Evolutionary conservation across 1,140 invertebrate species (phyloP).

Genomic region (Drosophila navojoa): DNA sequence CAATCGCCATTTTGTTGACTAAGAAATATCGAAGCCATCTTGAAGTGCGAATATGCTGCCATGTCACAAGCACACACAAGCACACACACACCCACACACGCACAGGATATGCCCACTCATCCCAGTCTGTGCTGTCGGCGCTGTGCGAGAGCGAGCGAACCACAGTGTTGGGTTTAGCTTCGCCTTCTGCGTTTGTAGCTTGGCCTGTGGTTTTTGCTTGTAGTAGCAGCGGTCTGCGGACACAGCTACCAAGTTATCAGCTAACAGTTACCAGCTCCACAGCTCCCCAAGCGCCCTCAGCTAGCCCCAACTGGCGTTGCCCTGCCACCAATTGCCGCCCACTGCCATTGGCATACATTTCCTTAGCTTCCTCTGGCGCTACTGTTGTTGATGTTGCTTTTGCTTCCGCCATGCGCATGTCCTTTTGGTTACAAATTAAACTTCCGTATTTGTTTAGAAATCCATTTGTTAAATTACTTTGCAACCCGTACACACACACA

Average conservation of each 20-base stretch:
- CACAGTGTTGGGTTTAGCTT: constrained; percentile 57
- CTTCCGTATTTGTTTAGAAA: constrained; percentile 83
- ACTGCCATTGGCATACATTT: constrained; percentile 78
- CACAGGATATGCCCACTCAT: constrained; percentile 48
- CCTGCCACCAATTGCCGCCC: constrained; percentile 5
- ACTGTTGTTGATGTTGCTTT: constrained; percentile 16
- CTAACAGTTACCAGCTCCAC: constrained; percentile 20
- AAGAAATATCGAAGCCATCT: constrained; percentile 82
- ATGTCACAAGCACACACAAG: constrained; percentile 52
- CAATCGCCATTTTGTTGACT: constrained; percentile 81
- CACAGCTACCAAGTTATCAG: constrained; percentile 44
- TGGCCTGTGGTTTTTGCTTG: constrained; percentile 69
- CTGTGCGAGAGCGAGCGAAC: not conserved
- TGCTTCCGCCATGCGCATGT: constrained; percentile 64
- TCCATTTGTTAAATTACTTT: constrained; percentile 83
- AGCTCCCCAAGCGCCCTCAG: too few relatives aligned
- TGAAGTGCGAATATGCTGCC: constrained; percentile 76
- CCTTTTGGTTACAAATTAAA: constrained; percentile 83
- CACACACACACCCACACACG: constrained; percentile 21
- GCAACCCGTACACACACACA: constrained; percentile 47
- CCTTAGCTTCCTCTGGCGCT: constrained; percentile 63
- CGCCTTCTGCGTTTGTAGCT: constrained; percentile 44
- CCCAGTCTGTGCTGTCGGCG: constrained; percentile 11
- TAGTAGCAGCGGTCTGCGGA: constrained; percentile 66
- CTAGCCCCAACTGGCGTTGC: not conserved